Base-by-base conservation (phyloP, 2,797 vertebrate genomes). In the Hippopotamyrus pictus region DNA sequence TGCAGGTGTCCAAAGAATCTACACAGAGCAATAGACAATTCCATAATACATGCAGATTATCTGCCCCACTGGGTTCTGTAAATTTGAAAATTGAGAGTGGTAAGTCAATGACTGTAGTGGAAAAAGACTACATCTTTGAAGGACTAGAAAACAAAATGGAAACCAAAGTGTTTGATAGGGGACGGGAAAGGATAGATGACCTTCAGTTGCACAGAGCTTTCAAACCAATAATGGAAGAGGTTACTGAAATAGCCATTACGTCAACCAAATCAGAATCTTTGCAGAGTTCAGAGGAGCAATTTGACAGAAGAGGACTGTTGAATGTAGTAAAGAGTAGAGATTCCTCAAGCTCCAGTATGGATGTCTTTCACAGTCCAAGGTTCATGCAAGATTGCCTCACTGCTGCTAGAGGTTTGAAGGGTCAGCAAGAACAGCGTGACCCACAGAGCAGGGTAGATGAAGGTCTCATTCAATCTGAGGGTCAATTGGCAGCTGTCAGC, bases 1-100 rank as follows among this genome's bases (percentile, higher is more conserved):
- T 96, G 93, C 92, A 89, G 91, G 92, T 93, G 92, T 95, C 93
- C 92, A 94, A 94, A 94, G 93, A 91, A 51, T 89, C 89, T 89
- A 88, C 37, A 48, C 82, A 57, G 90, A 92, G 92, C 90, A 92
- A 89, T 73, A 92, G 92, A 82, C 65, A 88, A 7, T 33, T 87
- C 89, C 87, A 86, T 57, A 51, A 62, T 88, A 48, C 86, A 48
- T 51, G 53, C 44, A 50, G 44, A 54, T 48, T 17, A 46, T 50
- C 25, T 69, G 57, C 87, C 73, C 87, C 87, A 48, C 84, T 41
- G 87, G 88, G 90, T 79, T 17, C 46, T 57, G 86, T 82, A 90
- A 87, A 82, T 46, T 37, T 88, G 46, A 50, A 48, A 88, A 87
- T 65, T 79, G 54, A 88, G 33, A 73, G 33, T 76, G 73, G 57